Conservation (phyloP, 1,140 invertebrate species). For the Neodiprion fabricii region DNA sequence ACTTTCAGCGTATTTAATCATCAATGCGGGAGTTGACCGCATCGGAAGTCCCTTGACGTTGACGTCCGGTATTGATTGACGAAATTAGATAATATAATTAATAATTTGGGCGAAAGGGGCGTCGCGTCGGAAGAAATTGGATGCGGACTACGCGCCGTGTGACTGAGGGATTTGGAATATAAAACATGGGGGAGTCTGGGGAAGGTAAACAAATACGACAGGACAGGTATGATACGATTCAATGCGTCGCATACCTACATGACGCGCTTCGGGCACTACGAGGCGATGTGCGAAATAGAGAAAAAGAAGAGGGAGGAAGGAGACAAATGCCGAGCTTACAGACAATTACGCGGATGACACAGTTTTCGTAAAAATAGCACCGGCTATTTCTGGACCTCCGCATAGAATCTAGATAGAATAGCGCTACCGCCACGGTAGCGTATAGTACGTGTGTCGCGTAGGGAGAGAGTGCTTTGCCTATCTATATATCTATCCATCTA, state of each 20-base stretch:
- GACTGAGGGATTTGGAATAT: background rate
- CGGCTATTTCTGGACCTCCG: slow-evolving; percentile 30
- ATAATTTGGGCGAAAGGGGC: background rate
- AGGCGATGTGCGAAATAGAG: background rate
- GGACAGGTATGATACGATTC: too few species aligned
- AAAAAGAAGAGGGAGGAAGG: background rate
- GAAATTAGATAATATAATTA: too few species aligned
- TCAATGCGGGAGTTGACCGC: too few species aligned
- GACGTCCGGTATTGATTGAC: too few species aligned
- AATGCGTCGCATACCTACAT: background rate
- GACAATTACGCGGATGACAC: slow-evolving; percentile 19
- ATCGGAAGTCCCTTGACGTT: too few species aligned
- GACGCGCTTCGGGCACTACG: background rate
- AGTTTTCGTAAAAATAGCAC: slow-evolving; percentile 30
- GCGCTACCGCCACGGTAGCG: too few species aligned
- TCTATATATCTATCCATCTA: too few species aligned
- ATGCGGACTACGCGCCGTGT: too few species aligned
- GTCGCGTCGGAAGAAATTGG: background rate
- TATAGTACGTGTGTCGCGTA: too few species aligned
- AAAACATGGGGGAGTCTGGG: background rate
- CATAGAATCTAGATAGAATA: slow-evolving; percentile 15
- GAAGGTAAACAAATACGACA: too few species aligned
- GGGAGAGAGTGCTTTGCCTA: too few species aligned
- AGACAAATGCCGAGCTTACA: background rate
- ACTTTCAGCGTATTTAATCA: too few species aligned